Percentiles rank a stretch among this genome's conserved stretches.
phyloP scores from a whole-genome alignment of 1,140 invertebrate species.

The Diabrotica virgifera region DNA sequence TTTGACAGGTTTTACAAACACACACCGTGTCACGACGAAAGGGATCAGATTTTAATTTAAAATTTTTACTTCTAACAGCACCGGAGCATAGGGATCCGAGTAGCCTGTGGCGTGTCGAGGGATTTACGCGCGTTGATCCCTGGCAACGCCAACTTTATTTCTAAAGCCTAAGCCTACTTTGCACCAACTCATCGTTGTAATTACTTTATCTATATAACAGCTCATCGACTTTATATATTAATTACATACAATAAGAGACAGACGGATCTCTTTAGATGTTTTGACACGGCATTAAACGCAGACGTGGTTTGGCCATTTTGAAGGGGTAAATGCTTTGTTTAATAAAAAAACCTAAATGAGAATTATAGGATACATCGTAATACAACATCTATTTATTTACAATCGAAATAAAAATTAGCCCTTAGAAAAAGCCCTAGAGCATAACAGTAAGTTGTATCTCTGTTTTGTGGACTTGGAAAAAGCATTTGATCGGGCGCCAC shows the following conservation, averaged over 20 bases:
- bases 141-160: constrained; percentile 17
- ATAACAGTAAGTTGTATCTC: too few species aligned
- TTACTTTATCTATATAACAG: constrained; percentile 13
- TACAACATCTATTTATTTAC: too few species aligned
- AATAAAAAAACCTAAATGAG: too few species aligned
- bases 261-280: not conserved
- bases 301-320: too few species aligned
- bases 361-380: too few species aligned
- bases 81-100: not conserved
- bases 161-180: constrained; percentile 8
- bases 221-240: not conserved
- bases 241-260: not conserved
- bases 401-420: too few species aligned
- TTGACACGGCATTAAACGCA: too few species aligned
- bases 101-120: not conserved
- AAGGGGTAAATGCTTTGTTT: too few species aligned
- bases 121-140: constrained; percentile 10
- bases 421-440: too few species aligned
- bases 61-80: constrained; percentile 5
- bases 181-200: constrained; percentile 14
- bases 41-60: constrained; percentile 8
- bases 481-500: too few species aligned
- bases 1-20: too few species aligned
- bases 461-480: too few species aligned
- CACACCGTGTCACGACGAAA: not conserved